phyloP scores from a whole-genome alignment of 2,888 invertebrate species.

The Pasiphila rectangulata region DNA sequence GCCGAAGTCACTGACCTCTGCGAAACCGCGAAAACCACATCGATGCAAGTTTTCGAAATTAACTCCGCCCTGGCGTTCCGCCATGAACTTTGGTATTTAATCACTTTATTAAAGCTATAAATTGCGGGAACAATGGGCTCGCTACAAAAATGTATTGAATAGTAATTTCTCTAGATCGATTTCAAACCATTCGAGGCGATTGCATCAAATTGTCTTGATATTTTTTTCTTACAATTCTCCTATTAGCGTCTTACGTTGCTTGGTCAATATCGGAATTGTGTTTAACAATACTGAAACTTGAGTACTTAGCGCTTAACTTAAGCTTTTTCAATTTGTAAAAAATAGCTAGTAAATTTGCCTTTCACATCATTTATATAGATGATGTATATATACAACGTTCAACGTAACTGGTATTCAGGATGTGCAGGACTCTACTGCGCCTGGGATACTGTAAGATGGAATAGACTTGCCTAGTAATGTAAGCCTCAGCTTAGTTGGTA shows the following conservation, averaged over 20 bases:
- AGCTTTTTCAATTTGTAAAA: no score
- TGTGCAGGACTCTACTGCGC: no score
- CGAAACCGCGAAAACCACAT: slow-evolving; percentile 48
- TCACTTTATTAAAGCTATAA: slow-evolving; percentile 71
- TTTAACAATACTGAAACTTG: no score
- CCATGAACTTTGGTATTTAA: slow-evolving; percentile 57
- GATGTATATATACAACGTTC: no score
- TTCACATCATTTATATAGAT: no score
- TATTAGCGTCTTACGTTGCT: slow-evolving; percentile 5
- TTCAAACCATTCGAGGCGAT: slow-evolving; percentile 6
- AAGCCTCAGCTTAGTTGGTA: no score
- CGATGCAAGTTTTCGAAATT: slow-evolving; percentile 58
- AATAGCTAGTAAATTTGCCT: no score
- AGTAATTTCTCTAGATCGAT: slow-evolving; percentile 50
- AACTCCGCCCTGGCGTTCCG: slow-evolving; percentile 58
- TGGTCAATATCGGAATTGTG: no score
- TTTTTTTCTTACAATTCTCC: slow-evolving; percentile 10
- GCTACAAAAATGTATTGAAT: slow-evolving; percentile 65
- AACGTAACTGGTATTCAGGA: no score
- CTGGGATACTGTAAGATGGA: no score
- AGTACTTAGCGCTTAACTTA: no score
- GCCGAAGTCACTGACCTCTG: slow-evolving; percentile 45
- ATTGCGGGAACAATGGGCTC: slow-evolving; percentile 61
- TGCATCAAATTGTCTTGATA: slow-evolving; percentile 6
- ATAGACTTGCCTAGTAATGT: no score